These are phyloP conservation scores for Formicarius rufipectus DNA, from an alignment of 2,113 vertebrate genomes.

Conservation along the genomic window DNA sequence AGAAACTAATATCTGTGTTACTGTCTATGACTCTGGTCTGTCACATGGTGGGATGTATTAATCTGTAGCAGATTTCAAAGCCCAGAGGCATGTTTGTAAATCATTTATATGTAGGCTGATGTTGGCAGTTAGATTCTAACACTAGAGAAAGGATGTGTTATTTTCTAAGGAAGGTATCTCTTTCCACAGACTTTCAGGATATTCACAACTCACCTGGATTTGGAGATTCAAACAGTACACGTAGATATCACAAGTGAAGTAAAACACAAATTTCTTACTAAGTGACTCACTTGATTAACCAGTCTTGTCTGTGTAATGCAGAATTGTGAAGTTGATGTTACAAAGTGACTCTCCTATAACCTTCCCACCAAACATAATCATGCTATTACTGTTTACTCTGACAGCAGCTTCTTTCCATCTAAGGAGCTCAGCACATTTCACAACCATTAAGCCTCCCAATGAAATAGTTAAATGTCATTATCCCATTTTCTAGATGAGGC, in stretches of 20 bases:
- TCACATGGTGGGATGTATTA: background rate
- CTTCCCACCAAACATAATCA: conserved; percentile 20
- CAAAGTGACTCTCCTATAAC: conserved; percentile 23
- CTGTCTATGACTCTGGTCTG: background rate
- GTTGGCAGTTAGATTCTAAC: background rate
- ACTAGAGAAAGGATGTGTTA: background rate
- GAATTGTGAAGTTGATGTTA: background rate
- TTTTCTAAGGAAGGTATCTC: background rate
- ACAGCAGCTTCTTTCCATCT: conserved; percentile 36
- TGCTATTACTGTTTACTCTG: conserved; percentile 17
- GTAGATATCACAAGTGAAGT: background rate
- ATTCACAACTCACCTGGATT: background rate
- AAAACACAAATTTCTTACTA: background rate
- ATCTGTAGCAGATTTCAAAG: background rate
- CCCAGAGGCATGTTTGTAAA: background rate
- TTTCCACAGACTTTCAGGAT: background rate
- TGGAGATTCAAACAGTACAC: background rate
- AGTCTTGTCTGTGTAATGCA: background rate
- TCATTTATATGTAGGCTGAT: background rate
- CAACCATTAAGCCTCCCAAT: conserved; percentile 24
- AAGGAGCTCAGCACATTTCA: conserved; percentile 55
- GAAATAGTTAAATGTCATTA: conserved; percentile 55
- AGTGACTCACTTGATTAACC: background rate
- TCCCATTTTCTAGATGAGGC: conserved; percentile 51
- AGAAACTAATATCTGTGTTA: background rate